Evolutionary conservation across 1,140 invertebrate genomes (phyloP).

Genomic region (Centruroides sculpturatus): DNA sequence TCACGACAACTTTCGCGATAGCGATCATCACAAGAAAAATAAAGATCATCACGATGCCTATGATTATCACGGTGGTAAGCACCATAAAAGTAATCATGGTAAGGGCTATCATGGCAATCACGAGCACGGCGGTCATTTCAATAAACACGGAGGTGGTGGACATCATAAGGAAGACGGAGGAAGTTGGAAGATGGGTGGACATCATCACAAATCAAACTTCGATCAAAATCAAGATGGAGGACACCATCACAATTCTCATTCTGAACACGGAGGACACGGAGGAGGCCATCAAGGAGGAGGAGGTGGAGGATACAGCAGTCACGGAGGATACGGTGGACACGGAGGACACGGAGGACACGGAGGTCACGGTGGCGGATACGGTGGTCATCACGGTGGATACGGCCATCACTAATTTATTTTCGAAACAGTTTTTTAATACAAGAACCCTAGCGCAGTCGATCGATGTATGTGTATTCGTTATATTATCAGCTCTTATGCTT

Average conservation of each 20-base stretch:
- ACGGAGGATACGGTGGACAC: too few relatives aligned
- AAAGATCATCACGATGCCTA: constrained; percentile 20
- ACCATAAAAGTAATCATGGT: constrained; percentile 14
- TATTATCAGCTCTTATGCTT: too few relatives aligned
- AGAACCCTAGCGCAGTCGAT: too few relatives aligned
- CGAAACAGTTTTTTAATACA: too few relatives aligned
- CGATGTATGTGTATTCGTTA: too few relatives aligned
- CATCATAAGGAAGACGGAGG: constrained; percentile 19
- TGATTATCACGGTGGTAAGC: constrained; percentile 13
- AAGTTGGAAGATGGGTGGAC: constrained; percentile 23
- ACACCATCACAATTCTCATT: not conserved
- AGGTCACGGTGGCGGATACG: too few relatives aligned
- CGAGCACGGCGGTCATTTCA: constrained; percentile 7
- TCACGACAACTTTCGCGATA: too few relatives aligned
- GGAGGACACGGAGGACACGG: too few relatives aligned
- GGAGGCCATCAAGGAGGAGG: constrained; percentile 3
- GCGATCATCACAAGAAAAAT: too few relatives aligned
- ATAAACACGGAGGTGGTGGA: constrained; percentile 13
- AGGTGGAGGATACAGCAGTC: constrained; percentile 22
- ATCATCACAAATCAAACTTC: not conserved
- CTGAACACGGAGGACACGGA: not conserved
- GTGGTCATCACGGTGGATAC: too few relatives aligned
- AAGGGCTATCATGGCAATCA: constrained; percentile 13
- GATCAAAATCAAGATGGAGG: not conserved
- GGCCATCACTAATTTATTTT: too few relatives aligned